phyloP scores from a whole-genome alignment of 2,888 invertebrate species.

The Acleris cristana region DNA sequence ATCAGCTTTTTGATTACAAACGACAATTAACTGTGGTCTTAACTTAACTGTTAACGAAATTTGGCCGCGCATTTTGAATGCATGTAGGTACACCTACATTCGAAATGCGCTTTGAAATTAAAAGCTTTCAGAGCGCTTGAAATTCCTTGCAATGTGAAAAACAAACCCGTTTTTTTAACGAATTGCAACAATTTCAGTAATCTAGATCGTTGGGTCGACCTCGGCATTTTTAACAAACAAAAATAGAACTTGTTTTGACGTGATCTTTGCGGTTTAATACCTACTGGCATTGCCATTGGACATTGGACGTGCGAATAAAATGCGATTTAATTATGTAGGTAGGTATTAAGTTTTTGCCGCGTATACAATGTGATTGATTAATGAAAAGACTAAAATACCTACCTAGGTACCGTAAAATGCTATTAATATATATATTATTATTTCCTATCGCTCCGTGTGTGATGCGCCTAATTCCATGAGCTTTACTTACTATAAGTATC shows the following conservation, averaged over 20 bases:
- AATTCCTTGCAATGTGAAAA: constrained; percentile 11
- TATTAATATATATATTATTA: too few species aligned
- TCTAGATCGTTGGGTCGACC: constrained; percentile 51
- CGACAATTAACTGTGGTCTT: too few species aligned
- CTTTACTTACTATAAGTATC: too few species aligned
- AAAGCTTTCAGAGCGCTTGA: constrained; percentile 1
- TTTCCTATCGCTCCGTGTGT: too few species aligned
- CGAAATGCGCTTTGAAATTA: not conserved
- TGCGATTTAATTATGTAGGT: not conserved
- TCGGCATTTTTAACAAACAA: constrained; percentile 58
- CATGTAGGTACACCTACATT: too few species aligned
- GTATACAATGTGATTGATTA: too few species aligned
- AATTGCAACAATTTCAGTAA: constrained; percentile 23
- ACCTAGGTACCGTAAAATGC: too few species aligned
- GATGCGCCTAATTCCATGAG: too few species aligned
- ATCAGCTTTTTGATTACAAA: too few species aligned
- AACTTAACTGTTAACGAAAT: too few species aligned
- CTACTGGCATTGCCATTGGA: constrained; percentile 5
- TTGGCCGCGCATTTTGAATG: too few species aligned
- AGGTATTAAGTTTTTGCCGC: not conserved
- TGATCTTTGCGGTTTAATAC: constrained; percentile 47
- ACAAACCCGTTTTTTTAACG: constrained; percentile 6
- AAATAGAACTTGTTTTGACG: constrained; percentile 62
- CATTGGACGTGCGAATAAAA: not conserved
- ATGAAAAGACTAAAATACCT: too few species aligned